Base-by-base conservation (phyloP, 2,797 vertebrate genomes). In the Toxotes lorentzi region DNA sequence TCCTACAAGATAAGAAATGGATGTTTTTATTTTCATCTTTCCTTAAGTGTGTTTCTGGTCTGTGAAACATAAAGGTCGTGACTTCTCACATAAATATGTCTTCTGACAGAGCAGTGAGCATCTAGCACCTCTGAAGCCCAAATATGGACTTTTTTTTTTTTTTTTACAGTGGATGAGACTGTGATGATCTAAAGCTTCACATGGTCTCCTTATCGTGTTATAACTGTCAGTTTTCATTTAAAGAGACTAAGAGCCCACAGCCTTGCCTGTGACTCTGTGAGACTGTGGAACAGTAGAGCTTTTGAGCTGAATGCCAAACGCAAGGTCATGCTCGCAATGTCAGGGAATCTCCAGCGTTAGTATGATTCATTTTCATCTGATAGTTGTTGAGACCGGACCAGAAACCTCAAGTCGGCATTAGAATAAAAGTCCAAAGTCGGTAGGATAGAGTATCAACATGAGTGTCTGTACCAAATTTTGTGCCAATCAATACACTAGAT, bases 31-130 rank as follows among this genome's bases (percentile, higher is more conserved):
- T 73, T 53, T 62, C 1, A 76, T 79, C 6, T 19, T 19, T 50
- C 12, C 35, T 0, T 30, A 27, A 68, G 0, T 57, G 23, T 70
- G 43, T 79, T 69, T 80, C 51, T 72, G 21, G 13, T 65, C 13
- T 41, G 11, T 51, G 7, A 34, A 81, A 79, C 34, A 64, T 59
- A 48, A 58, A 76, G 23, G 21, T 51, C 7, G 30, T 27, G 16
- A 14, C 14, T 58, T 61, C 30, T 27, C 56, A 67, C 47, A 73
- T 57, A 56, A 79, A 78, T 71, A 35, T 38, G 34, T 73, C 62
- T 74, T 62, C 27, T 7, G 61, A 13, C 30, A 40, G 51, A 14
- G 57, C 40, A 53, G 59, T n/a, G 53, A 67, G 59, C 27, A 45
- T 30, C 43, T 16, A 73, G 62, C 40, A 30, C 61, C 41, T 79